Base-by-base conservation (phyloP, 2,113 vertebrate genomes). In the Brachypteracias leptosomus region DNA sequence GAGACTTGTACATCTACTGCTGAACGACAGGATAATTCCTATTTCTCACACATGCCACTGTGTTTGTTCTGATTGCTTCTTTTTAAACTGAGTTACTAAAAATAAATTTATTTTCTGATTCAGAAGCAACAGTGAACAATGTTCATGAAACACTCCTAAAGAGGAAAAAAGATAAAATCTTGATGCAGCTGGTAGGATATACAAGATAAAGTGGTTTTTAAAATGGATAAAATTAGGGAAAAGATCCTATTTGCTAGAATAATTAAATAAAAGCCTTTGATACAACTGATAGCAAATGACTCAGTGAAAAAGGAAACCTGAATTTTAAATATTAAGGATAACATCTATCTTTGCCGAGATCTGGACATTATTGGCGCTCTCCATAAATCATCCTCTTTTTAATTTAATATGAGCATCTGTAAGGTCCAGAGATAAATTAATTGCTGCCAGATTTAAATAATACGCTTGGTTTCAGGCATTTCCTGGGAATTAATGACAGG, bases 401-500 rank as follows among this genome's bases (percentile, higher is more conserved):
- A 96, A 96, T 96, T 96, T 96, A 95, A 96, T 97, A 94, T 93
- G 83, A 95, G 92, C 91, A 92, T 97, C 91, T 96, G 90, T 96
- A 97, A 92, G 90, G 94, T 93, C 95, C 94, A 97, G 90, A 94
- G 94, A 96, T 95, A 96, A 96, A 97, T 96, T 97, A 97, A 97
- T 96, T 95, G 93, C 93, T 97, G 95, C 91, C 94, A 97, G 95
- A 96, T 96, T 97, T 95, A 97, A 96, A 96, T 97, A 96, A 95
- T 91, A 94, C 17, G 25, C 90, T 96, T 95, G 82, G 93, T 96
- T 94, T 95, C 92, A 95, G 93, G 93, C 94, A 96, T 97, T 95
- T 96, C 93, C 97, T 96, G 93, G 85, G 93, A 93, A 97, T 97
- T 96, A 97, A 96, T 96, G 96, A 97, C 96, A 96, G 95, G 96